Evolutionary conservation across 92 coral and sea anemone genomes (phyloP).

Genomic region (Zoanthus sociatus): DNA sequence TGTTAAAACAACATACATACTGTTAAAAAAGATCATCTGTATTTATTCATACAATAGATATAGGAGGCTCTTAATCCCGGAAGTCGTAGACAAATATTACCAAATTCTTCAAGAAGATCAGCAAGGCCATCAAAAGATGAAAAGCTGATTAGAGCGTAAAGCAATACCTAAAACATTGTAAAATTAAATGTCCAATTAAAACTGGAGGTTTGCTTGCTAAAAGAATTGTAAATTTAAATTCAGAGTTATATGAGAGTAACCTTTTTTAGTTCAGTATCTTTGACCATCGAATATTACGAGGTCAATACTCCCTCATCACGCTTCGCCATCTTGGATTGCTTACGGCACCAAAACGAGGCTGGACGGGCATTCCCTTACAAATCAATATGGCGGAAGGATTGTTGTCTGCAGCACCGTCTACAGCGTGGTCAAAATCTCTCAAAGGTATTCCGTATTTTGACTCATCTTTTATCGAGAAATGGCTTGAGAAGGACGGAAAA

Average conservation of each 20-base stretch:
- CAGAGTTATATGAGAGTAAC: conserved; percentile 16
- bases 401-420: not conserved
- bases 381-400: conserved; percentile 6
- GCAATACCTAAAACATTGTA: conserved; percentile 7
- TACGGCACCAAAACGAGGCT: not conserved
- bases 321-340: conserved; percentile 50
- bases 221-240: not conserved
- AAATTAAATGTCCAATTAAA: conserved; percentile 17
- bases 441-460: conserved; percentile 39
- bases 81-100: too few species aligned
- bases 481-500: conserved; percentile 36
- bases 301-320: conserved; percentile 44
- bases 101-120: not conserved
- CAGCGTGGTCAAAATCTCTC: conserved; percentile 50
- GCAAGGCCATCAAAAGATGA: conserved; percentile 23
- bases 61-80: too few species aligned
- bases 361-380: not conserved
- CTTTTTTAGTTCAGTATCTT: not conserved
- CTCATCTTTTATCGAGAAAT: conserved; percentile 36
- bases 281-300: not conserved
- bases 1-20: too few species aligned
- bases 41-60: too few species aligned
- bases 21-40: too few species aligned
- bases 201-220: not conserved
- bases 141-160: not conserved